Conservation (phyloP, 2,797 vertebrate species). For the Cirrhinus molitorella region DNA sequence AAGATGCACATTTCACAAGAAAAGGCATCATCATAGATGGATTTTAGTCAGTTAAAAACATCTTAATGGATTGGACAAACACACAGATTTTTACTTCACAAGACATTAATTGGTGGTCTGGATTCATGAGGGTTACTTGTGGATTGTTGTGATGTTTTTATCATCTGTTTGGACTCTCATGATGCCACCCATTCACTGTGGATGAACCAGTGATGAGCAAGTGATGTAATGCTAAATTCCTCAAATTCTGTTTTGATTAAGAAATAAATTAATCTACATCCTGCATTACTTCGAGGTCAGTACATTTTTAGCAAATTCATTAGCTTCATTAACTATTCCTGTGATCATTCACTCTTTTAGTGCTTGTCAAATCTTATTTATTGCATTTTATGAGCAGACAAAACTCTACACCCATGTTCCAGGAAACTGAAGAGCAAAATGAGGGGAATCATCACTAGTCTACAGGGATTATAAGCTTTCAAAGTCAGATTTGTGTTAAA, state of each 20-base stretch:
- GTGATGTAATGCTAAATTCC: not conserved
- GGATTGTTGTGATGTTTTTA: not conserved
- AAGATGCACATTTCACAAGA: not conserved
- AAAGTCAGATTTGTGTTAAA: conserved; percentile 73
- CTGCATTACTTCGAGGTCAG: not conserved
- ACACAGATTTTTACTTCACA: not conserved
- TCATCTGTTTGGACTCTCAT: not conserved
- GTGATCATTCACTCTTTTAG: not conserved
- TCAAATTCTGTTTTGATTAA: not conserved
- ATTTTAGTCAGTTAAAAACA: not conserved
- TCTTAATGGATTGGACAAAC: too few species aligned
- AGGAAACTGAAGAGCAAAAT: conserved; percentile 60
- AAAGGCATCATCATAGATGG: not conserved
- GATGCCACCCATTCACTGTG: not conserved
- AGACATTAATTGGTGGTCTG: not conserved
- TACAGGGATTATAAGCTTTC: conserved; percentile 73
- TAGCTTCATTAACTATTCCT: not conserved
- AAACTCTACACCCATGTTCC: conserved; percentile 59
- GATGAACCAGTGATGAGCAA: not conserved
- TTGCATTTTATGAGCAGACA: conserved; percentile 61
- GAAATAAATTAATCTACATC: not conserved
- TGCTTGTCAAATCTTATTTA: not conserved
- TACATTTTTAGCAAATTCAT: not conserved
- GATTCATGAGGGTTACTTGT: not conserved
- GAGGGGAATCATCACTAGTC: conserved; percentile 70